A percentile compares a stretch with the other conserved stretches of the same genome.
phyloP scores from a whole-genome alignment of 2,888 invertebrate species.

The Agriotes lineatus region DNA sequence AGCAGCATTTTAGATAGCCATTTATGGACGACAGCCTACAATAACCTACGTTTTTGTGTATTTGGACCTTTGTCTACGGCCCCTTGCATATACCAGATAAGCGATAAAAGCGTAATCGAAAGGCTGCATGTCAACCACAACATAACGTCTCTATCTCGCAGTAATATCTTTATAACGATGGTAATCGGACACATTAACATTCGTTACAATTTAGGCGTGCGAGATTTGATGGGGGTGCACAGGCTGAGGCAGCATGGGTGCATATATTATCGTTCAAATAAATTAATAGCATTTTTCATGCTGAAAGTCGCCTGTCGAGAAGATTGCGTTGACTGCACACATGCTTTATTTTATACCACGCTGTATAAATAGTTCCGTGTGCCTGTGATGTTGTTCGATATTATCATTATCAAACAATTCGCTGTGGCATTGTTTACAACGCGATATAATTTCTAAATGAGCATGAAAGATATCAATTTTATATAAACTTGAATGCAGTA shows the following conservation, averaged over 20 bases:
- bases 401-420: no score
- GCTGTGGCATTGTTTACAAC: no score
- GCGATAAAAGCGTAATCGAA: conserved; percentile 39
- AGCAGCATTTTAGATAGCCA: background rate
- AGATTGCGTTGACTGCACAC: no score
- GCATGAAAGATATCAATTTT: no score
- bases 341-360: no score
- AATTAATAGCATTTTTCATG: conserved; percentile 13
- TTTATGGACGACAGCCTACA: background rate
- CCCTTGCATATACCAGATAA: conserved; percentile 19
- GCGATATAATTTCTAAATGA: no score
- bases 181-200: conserved; percentile 40
- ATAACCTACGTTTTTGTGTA: conserved; percentile 9
- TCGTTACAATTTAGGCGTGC: conserved; percentile 34
- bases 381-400: no score
- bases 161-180: conserved; percentile 36
- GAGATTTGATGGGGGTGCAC: conserved; percentile 29
- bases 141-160: conserved; percentile 35
- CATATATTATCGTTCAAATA: conserved; percentile 33
- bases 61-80: conserved; percentile 12
- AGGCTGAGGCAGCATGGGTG: conserved; percentile 24
- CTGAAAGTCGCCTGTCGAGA: background rate
- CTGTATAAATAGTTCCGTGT: no score
- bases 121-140: conserved; percentile 41
- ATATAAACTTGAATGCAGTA: no score